phyloP scores from a whole-genome alignment of 2,113 vertebrate genomes.

The Colistium nudipinnis region DNA sequence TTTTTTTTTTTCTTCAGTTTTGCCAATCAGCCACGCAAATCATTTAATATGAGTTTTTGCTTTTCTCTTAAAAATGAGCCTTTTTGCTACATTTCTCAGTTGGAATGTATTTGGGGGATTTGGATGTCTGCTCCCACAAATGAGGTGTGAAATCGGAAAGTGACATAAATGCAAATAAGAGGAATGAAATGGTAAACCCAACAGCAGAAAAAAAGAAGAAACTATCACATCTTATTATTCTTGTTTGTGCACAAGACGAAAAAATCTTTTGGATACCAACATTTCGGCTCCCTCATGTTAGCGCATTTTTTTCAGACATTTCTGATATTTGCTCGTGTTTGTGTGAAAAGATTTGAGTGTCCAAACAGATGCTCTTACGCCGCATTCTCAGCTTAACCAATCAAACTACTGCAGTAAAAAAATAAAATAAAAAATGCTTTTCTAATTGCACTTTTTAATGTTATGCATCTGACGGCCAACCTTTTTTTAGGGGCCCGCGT shows the following conservation, averaged over 20 bases:
- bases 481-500: background rate
- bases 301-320: too few relatives aligned
- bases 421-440: background rate
- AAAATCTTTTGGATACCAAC: too few relatives aligned
- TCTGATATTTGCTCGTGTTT: too few relatives aligned
- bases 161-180: too few relatives aligned
- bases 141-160: background rate
- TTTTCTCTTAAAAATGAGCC: too few relatives aligned
- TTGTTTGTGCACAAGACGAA: background rate
- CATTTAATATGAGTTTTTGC: too few relatives aligned
- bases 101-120: background rate
- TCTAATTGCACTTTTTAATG: slow-evolving; percentile 24
- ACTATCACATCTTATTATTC: background rate
- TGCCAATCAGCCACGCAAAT: too few relatives aligned
- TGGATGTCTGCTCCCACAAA: background rate
- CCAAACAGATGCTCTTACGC: slow-evolving; percentile 47
- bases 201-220: too few relatives aligned
- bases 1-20: too few relatives aligned
- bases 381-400: slow-evolving; percentile 40
- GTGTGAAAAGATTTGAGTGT: slow-evolving; percentile 58
- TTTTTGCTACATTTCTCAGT: background rate
- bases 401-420: background rate
- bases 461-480: slow-evolving; percentile 5
- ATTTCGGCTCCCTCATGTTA: too few relatives aligned
- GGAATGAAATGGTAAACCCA: too few relatives aligned